Percentiles rank a stretch among this genome's conserved stretches.
Evolutionary conservation across 2,113 vertebrate species (phyloP).

Genomic region (Sorex fumeus): DNA sequence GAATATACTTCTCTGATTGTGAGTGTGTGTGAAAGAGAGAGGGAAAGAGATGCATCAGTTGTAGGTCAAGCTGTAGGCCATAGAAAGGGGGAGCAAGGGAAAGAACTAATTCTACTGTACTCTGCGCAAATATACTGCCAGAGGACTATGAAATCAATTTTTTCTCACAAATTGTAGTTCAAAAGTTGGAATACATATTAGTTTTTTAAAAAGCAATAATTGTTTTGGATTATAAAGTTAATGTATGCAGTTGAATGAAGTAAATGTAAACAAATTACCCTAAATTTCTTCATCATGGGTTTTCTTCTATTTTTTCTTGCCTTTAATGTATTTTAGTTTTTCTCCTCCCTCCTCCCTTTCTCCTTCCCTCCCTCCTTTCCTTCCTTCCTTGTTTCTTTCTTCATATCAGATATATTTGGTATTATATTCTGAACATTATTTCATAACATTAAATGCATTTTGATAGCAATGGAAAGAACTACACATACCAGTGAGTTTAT

Average conservation of each 20-base stretch:
- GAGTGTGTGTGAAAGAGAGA: neutral
- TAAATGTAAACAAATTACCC: constrained; percentile 11
- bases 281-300: neutral
- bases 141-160: neutral
- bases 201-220: neutral
- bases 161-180: constrained; percentile 8
- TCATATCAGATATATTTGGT: neutral
- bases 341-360: fast-evolving
- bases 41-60: neutral
- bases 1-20: constrained; percentile 25
- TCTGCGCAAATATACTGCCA: neutral
- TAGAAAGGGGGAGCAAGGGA: neutral
- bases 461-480: constrained; percentile 9
- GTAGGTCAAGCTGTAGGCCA: neutral
- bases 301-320: constrained; percentile 14
- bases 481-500: neutral
- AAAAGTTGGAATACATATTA: constrained; percentile 8
- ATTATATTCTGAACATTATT: constrained; percentile 20
- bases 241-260: neutral
- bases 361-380: too few species aligned
- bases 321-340: neutral
- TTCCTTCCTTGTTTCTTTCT: too few species aligned
- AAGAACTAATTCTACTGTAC: neutral
- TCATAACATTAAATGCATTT: neutral
- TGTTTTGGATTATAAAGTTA: constrained; percentile 52